Percentiles rank a stretch among this genome's conserved stretches.
phyloP scores from a whole-genome alignment of 1,140 invertebrate species.

The Ips typographus region DNA sequence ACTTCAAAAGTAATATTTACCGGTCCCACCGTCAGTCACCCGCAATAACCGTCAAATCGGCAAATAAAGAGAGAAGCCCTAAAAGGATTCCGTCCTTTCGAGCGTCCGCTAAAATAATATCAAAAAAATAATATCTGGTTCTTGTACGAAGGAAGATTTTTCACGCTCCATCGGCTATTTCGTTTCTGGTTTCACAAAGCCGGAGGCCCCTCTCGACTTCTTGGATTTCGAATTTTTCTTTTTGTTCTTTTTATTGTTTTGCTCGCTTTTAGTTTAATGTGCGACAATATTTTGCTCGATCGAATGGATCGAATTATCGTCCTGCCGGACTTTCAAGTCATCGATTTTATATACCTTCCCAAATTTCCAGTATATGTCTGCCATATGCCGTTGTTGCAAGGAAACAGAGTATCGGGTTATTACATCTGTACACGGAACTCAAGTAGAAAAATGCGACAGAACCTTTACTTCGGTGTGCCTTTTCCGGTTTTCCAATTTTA shows the following conservation, averaged over 20 bases:
- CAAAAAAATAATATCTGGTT: constrained; percentile 1
- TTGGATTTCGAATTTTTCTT: constrained; percentile 3
- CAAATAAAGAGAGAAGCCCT: constrained; percentile 4
- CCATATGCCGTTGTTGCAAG: not conserved
- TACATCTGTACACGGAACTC: not conserved
- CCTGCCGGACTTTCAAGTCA: not conserved
- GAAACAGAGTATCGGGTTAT: not conserved
- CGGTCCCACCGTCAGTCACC: constrained; percentile 3
- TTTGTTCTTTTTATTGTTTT: not conserved
- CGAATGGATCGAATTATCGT: constrained; percentile 1
- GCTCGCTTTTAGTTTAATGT: too few species aligned
- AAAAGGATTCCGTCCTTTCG: not conserved
- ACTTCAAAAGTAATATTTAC: not conserved
- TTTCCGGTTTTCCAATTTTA: not conserved
- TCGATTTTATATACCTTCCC: too few species aligned
- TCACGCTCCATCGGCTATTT: constrained; percentile 1
- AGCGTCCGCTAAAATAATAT: constrained; percentile 5
- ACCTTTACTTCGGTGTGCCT: not conserved
- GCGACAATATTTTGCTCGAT: not conserved
- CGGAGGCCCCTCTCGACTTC: not conserved
- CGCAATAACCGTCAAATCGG: constrained; percentile 3
- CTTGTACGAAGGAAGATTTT: constrained; percentile 1
- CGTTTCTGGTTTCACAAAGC: constrained; percentile 4
- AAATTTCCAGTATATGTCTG: not conserved
- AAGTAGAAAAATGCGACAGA: not conserved